phyloP scores from a whole-genome alignment of 2,888 invertebrate species.

The Caenorhabditis drosophilae region DNA sequence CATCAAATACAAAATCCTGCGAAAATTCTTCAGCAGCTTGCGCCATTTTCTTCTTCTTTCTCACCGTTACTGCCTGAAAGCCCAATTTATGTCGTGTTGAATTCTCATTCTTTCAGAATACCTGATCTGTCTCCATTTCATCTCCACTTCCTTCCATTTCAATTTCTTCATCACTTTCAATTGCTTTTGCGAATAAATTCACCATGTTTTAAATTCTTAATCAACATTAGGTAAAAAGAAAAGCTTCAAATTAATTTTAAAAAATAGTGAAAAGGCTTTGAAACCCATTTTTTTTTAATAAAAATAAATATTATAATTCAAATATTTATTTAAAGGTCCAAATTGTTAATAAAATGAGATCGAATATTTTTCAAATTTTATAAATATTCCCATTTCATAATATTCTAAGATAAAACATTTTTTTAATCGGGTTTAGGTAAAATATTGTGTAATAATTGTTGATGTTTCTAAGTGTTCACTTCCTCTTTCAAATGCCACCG shows the following conservation, averaged over 20 bases:
- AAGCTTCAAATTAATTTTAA: background rate
- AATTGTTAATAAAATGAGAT: too few relatives aligned
- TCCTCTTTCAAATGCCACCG: background rate
- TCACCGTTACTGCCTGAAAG: constrained; percentile 48
- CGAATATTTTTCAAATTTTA: background rate
- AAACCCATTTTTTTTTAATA: background rate
- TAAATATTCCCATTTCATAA: too few relatives aligned
- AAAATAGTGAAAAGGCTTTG: background rate
- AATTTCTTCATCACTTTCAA: constrained; percentile 55
- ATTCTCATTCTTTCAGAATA: constrained; percentile 5
- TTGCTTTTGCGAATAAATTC: constrained; percentile 46
- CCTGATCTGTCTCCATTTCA: constrained; percentile 39
- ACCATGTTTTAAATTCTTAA: constrained; percentile 15
- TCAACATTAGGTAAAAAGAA: background rate
- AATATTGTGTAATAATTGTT: background rate
- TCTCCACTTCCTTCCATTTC: constrained; percentile 46
- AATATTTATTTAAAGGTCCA: background rate
- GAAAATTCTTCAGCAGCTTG: constrained; percentile 54
- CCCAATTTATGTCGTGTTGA: background rate
- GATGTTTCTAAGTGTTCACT: background rate
- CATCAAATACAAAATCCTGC: constrained; percentile 52
- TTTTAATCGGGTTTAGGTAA: too few relatives aligned
- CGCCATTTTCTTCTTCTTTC: constrained; percentile 56
- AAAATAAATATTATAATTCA: background rate
- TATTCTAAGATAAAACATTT: too few relatives aligned